A percentile compares a stretch with the other conserved stretches of the same genome.
Conservation (phyloP, 2,888 invertebrate genomes). For the Julus scandinavius region DNA sequence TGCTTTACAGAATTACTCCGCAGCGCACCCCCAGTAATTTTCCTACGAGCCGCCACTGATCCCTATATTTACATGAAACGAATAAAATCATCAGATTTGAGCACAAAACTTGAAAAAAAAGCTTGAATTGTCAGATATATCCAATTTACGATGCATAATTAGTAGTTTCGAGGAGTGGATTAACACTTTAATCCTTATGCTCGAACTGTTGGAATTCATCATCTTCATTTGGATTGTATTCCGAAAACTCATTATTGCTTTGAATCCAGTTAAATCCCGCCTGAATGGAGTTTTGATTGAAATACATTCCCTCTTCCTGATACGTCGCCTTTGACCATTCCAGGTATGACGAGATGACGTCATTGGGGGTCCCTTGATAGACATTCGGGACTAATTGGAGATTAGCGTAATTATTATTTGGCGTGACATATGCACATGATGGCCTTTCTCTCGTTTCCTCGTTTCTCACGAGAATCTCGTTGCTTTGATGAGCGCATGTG, state of each 20-base stretch:
- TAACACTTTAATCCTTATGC: background rate
- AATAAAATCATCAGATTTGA: too few relatives aligned
- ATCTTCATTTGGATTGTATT: conserved; percentile 1
- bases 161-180: background rate
- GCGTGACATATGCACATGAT: background rate
- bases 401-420: conserved; percentile 34
- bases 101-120: too few relatives aligned
- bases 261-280: conserved; percentile 31
- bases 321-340: background rate
- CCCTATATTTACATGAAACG: too few relatives aligned
- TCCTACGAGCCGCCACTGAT: too few relatives aligned
- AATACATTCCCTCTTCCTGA: conserved; percentile 27
- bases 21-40: too few relatives aligned
- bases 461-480: background rate
- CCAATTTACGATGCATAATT: background rate
- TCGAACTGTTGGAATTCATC: background rate
- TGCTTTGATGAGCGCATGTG: background rate
- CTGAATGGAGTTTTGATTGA: conserved; percentile 47
- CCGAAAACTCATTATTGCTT: conserved; percentile 30
- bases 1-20: too few relatives aligned
- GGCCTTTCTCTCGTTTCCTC: background rate
- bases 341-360: background rate
- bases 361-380: background rate
- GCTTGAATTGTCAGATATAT: too few relatives aligned
- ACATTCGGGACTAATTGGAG: conserved; percentile 23